phyloP scores from a whole-genome alignment of 2,797 vertebrate species.

The Crenuchus spilurus region DNA sequence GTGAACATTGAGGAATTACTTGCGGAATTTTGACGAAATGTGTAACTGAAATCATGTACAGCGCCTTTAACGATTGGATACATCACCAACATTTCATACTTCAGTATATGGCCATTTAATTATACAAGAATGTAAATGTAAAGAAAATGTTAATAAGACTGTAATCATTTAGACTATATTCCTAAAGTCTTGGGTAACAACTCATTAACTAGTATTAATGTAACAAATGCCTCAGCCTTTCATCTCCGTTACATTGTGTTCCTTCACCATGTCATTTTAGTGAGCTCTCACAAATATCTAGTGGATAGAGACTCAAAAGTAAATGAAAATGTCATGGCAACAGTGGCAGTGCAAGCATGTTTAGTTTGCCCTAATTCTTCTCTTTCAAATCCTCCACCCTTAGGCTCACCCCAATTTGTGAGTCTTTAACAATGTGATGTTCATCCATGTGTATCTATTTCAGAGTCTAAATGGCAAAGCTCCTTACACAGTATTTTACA shows the following conservation, averaged over 20 bases:
- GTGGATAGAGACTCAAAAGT: slow-evolving; percentile 43
- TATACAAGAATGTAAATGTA: not conserved
- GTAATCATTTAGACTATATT: not conserved
- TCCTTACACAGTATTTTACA: slow-evolving; percentile 71
- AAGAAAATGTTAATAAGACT: not conserved
- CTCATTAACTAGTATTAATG: not conserved
- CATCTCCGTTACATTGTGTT: slow-evolving; percentile 16
- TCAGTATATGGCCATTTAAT: slow-evolving; percentile 8
- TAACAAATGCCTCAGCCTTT: not conserved
- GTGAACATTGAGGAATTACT: too few relatives aligned
- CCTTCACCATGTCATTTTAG: slow-evolving; percentile 52
- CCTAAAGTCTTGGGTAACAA: not conserved
- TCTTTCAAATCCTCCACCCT: slow-evolving; percentile 45
- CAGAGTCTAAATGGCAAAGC: slow-evolving; percentile 73
- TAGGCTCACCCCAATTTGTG: slow-evolving; percentile 54
- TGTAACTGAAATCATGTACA: too few relatives aligned
- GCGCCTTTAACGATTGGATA: slow-evolving; percentile 4
- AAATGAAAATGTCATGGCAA: slow-evolving; percentile 63
- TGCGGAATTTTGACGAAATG: too few relatives aligned
- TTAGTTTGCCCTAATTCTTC: slow-evolving; percentile 53
- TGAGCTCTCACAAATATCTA: slow-evolving; percentile 55
- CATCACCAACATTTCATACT: not conserved
- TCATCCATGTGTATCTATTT: slow-evolving; percentile 63
- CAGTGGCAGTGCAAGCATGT: slow-evolving; percentile 79
- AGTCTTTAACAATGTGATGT: slow-evolving; percentile 65